A percentile compares a stretch with the other conserved stretches of the same genome.
phyloP scores from a whole-genome alignment of 2,797 vertebrate species.

The Anabacerthia variegaticeps region DNA sequence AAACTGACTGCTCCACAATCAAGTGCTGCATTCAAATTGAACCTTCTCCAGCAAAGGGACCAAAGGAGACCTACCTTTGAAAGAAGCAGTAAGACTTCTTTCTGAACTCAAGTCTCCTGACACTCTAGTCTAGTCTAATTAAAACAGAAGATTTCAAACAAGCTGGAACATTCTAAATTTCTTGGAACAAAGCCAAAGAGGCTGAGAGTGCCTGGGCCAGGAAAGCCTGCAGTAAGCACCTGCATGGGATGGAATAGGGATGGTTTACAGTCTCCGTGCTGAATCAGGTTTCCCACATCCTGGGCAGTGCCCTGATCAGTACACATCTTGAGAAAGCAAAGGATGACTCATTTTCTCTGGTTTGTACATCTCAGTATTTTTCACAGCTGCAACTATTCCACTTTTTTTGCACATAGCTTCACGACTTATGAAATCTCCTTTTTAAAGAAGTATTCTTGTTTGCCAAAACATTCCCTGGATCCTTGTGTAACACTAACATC shows the following conservation, averaged over 20 bases:
- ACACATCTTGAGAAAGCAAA: not conserved
- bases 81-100: not conserved
- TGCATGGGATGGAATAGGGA: fast-evolving
- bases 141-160: not conserved
- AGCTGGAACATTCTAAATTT: not conserved
- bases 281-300: not conserved
- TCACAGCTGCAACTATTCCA: not conserved
- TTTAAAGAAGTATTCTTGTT: not conserved
- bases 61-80: not conserved
- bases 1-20: not conserved
- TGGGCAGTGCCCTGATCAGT: not conserved
- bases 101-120: not conserved
- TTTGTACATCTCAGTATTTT: not conserved
- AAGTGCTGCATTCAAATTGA: not conserved
- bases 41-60: not conserved
- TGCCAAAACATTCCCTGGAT: not conserved
- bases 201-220: not conserved
- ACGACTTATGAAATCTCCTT: not conserved
- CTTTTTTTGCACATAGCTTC: not conserved
- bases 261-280: not conserved
- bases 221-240: not conserved
- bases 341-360: not conserved
- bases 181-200: not conserved
- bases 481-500: not conserved
- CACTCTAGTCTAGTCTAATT: not conserved